These are phyloP conservation scores for Acrocephalus kingi DNA, from an alignment of 2,113 vertebrate genomes.

Conservation along the genomic window DNA sequence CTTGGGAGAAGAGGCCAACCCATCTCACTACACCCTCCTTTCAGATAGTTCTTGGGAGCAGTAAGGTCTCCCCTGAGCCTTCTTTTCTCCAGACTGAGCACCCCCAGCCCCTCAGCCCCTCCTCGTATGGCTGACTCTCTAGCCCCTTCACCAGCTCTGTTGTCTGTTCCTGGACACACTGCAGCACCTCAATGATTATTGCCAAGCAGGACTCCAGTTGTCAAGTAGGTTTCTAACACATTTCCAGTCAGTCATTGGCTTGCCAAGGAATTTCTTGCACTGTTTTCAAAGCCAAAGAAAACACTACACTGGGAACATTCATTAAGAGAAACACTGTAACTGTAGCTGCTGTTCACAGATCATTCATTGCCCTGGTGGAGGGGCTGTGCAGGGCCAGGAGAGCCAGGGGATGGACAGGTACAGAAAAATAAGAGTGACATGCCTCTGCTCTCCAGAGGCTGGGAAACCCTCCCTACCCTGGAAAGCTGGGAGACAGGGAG, in stretches of 20 bases:
- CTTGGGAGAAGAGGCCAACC: not conserved
- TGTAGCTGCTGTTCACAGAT: not conserved
- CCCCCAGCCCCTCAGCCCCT: not conserved
- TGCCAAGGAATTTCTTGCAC: not conserved
- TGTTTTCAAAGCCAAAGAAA: not conserved
- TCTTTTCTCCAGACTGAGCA: not conserved
- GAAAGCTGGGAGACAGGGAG: not conserved
- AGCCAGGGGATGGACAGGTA: not conserved
- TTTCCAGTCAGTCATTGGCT: not conserved
- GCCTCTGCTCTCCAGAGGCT: not conserved
- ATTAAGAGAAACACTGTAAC: not conserved
- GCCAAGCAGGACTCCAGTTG: not conserved
- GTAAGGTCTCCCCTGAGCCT: not conserved
- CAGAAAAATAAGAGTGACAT: fast-evolving
- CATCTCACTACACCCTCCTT: not conserved
- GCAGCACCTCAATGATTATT: not conserved
- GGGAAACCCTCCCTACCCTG: not conserved
- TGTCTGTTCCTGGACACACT: no score
- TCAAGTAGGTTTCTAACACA: not conserved
- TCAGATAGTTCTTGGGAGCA: not conserved
- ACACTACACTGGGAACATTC: no score
- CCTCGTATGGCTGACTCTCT: not conserved
- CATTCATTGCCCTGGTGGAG: not conserved
- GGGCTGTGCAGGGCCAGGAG: fast-evolving
- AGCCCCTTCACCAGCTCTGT: not conserved